phyloP scores from a whole-genome alignment of 2,888 invertebrate species.

The Rhimphoctona megacephalus region DNA sequence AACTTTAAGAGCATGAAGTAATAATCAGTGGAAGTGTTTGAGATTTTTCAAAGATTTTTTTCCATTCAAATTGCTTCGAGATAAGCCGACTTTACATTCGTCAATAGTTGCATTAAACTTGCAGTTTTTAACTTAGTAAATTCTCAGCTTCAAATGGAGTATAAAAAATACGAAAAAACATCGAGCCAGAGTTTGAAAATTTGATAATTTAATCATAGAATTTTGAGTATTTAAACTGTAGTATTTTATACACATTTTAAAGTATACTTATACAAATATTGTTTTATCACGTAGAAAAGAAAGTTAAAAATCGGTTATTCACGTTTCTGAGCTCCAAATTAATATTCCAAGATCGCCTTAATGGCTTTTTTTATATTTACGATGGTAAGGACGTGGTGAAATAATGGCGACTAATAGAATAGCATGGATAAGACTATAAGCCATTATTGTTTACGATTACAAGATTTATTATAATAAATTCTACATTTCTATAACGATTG shows the following conservation, averaged over 20 bases:
- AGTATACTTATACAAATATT: background rate
- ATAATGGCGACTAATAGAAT: background rate
- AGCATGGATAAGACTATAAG: background rate
- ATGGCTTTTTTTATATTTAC: constrained; percentile 31
- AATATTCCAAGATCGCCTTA: constrained; percentile 19
- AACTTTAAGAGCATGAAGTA: constrained; percentile 34
- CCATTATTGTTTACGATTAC: constrained; percentile 10
- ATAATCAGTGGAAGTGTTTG: constrained; percentile 18
- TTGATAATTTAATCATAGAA: background rate
- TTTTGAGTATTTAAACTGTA: background rate
- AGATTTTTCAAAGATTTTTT: constrained; percentile 24
- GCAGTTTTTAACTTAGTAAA: background rate
- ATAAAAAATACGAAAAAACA: background rate
- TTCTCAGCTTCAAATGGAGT: background rate
- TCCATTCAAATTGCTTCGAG: background rate
- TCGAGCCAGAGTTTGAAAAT: background rate
- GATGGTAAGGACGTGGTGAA: constrained; percentile 22
- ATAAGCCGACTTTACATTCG: background rate
- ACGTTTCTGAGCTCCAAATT: background rate
- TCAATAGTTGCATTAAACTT: background rate
- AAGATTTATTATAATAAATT: constrained; percentile 5
- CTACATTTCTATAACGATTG: background rate
- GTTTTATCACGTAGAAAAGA: background rate
- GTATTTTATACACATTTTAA: background rate
- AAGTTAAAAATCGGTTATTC: background rate